Base-by-base conservation (phyloP, 30 jellyfish, hydroid and myxozoan genomes). In the Cassiopea andromeda region DNA sequence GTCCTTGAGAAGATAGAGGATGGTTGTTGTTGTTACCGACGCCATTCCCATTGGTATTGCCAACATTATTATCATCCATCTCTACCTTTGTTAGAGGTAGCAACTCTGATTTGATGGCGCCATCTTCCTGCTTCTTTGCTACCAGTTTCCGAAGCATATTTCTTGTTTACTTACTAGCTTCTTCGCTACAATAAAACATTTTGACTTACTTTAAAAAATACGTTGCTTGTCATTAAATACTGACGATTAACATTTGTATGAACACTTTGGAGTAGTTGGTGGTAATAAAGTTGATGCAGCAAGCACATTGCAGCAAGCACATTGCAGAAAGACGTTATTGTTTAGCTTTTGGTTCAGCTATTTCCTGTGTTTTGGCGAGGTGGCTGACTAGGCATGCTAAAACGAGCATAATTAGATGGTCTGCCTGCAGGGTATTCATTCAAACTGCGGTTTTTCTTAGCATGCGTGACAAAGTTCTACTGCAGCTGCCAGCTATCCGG, bases 61-160 rank as follows among this genome's bases (percentile, higher is more conserved):
- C 79, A 0, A 59, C 70, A 1, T 85, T 47, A 38, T 46, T 60
- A 6, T 82, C 74, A 6, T 71, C 90, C 69, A 43, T 60, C 69
- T 77, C 88, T 15, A 71, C 94, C 72, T 82, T 38, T 7, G 90
- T 87, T 48, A 89, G 78, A 1, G 96, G 96, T 46, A 89, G 73
- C 27, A 89, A 69, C 79, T 89, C 96, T 19, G 91, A 48, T 60
- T 74, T 78, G 60, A 89, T 84, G n/a, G 82, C 91, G 6, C 96
- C 96, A 77, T 89, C 96, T 54, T 89, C 89, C 18, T 60, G 80
- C 58, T 81, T 82, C 84, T 89, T 89, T 13, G 92, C 83, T n/a
- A 89, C 89, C 8, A 89, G 64, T 64, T 89, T 81, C 54, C 96
- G 77, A 86, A 89, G 72, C 92, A 89, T 89, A 8, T 70, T 72